Conservation (phyloP, 2,888 invertebrate species). For the Eretmocerus hayati region DNA sequence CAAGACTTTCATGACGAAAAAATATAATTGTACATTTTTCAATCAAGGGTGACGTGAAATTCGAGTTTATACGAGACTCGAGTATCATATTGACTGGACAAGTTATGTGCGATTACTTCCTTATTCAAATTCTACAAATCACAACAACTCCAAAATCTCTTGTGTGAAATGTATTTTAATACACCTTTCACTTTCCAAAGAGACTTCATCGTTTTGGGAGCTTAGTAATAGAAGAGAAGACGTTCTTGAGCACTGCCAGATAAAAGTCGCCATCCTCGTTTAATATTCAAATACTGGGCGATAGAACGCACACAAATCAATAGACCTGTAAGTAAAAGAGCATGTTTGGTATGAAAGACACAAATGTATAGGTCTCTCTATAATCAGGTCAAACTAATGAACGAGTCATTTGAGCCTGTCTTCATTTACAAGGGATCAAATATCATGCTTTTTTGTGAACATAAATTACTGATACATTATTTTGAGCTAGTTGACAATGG, state of each 20-base stretch:
- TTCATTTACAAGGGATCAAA: no score
- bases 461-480: no score
- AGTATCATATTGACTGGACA: slow-evolving; percentile 8
- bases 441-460: no score
- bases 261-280: slow-evolving; percentile 79
- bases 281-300: slow-evolving; percentile 82
- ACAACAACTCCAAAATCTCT: slow-evolving; percentile 13
- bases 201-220: neutral
- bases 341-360: slow-evolving; percentile 3
- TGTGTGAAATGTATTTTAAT: neutral
- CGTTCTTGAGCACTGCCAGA: slow-evolving; percentile 82
- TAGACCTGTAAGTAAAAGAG: slow-evolving; percentile 52
- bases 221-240: slow-evolving; percentile 75
- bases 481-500: no score
- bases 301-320: slow-evolving; percentile 82
- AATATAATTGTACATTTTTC: slow-evolving; percentile 6
- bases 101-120: slow-evolving; percentile 9
- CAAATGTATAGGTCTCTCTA: no score
- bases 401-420: no score
- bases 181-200: slow-evolving; percentile 12
- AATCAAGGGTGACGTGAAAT: slow-evolving; percentile 9
- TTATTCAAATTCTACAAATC: slow-evolving; percentile 15
- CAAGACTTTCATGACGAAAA: slow-evolving; percentile 11
- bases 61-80: slow-evolving; percentile 4
- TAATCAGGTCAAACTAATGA: no score